Evolutionary conservation across 2,113 vertebrate genomes (phyloP), one percentile per base, ranked within the genome.

Genomic region (Rhinopithecus roxellana): DNA sequence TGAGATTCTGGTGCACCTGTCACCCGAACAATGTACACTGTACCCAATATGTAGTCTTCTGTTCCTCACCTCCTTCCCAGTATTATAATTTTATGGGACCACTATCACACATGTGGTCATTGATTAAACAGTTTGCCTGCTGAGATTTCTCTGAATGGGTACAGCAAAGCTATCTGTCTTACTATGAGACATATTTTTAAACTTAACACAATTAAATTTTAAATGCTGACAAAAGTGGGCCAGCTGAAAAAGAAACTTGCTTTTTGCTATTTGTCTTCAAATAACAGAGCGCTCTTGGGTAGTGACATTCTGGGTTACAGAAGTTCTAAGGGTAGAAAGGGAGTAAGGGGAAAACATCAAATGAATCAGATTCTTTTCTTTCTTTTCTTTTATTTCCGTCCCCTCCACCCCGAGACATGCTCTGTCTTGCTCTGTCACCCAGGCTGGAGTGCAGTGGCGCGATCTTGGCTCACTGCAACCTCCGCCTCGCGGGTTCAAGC

Each of bases 171-270:
- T 85, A 82, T 67, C 8, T 88, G 78, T 61, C 52, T 59, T 92
- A 25, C 5, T 94, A 23, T 18, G 45, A 57, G 32, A 32, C 43
- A 30, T 23, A 95, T 78, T 74, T 94, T 43, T 17, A 57, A 78
- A 74, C 40, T 92, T 95, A 83, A 93, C 16, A 94, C 78, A 96
- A 91, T 93, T 91, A 86, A 85, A 95, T 27, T 70, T 94, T 69
- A 85, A 94, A 78, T 95, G 32, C 45, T 97, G 77, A 90, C 1
- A 82, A 93, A 93, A 95, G 14, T 77, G 59, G 85, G n/a, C 4
- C 35, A 84, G 55, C 32, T 95, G 50, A 93, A 92, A 89, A 89
- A 79, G 50, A 74, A 93, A 79, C 3, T 83, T 90, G 6, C 7
- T 61, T 84, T 75, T 77, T 52, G 57, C 38, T 87, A 86, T 94